Evolutionary conservation across 2,797 vertebrate species (phyloP).

Genomic region (Lacerta agilis): DNA sequence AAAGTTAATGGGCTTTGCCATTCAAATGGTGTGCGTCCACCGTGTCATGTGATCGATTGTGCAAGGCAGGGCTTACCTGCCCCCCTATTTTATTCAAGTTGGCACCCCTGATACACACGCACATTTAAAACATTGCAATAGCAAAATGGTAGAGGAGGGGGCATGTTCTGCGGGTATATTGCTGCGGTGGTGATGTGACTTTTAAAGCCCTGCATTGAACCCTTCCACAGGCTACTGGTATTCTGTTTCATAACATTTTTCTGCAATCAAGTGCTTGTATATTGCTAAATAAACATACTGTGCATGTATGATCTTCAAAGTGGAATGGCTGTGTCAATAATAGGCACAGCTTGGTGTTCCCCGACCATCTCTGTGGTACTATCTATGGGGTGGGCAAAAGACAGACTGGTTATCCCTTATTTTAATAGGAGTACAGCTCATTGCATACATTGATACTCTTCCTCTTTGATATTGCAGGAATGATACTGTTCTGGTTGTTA

Average conservation of each 20-base stretch:
- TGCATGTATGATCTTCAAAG: neutral
- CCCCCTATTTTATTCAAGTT: too few relatives aligned
- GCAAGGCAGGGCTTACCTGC: too few relatives aligned
- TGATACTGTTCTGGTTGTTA: slow-evolving; percentile 58
- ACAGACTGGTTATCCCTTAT: neutral
- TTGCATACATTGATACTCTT: slow-evolving; percentile 40
- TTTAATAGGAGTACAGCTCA: slow-evolving; percentile 13
- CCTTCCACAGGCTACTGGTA: neutral
- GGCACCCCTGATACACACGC: too few relatives aligned
- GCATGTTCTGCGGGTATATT: too few relatives aligned
- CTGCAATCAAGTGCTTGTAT: neutral
- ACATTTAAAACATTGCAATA: too few relatives aligned
- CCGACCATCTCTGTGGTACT: neutral
- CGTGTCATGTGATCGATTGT: too few relatives aligned
- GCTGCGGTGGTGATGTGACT: too few relatives aligned
- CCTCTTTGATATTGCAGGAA: slow-evolving; percentile 64
- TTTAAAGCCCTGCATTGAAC: neutral
- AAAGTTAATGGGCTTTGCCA: too few relatives aligned
- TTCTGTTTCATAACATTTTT: neutral
- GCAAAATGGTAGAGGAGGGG: too few relatives aligned
- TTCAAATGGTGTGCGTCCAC: too few relatives aligned
- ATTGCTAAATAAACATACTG: neutral
- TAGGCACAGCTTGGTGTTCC: neutral
- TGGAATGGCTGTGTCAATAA: neutral
- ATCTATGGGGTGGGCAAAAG: neutral